Evolutionary conservation across 2,888 invertebrate species (phyloP).

Genomic region (Ptychoptera contaminata): DNA sequence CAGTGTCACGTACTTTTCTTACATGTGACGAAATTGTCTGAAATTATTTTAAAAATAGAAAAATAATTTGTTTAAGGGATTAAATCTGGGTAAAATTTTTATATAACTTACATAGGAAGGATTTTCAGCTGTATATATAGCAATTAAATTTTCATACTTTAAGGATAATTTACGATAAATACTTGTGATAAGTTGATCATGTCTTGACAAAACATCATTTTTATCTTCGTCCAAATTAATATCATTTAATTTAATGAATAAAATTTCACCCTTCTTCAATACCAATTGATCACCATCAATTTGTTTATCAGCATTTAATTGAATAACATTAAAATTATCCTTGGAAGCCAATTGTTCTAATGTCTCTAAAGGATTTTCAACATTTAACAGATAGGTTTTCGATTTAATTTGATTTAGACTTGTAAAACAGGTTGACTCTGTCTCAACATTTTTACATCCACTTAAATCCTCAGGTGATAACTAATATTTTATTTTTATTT

Average conservation of each 20-base stretch:
- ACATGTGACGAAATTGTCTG: constrained; percentile 1
- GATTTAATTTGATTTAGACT: constrained; percentile 26
- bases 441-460: constrained; percentile 20
- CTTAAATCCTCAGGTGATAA: constrained; percentile 28
- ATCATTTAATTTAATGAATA: constrained; percentile 42
- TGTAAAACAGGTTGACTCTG: constrained; percentile 27
- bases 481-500: too few relatives aligned
- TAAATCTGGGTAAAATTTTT: constrained; percentile 38
- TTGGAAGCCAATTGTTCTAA: constrained; percentile 32
- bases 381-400: constrained; percentile 42
- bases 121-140: background rate
- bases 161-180: background rate
- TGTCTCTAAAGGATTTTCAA: constrained; percentile 40
- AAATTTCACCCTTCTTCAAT: constrained; percentile 32
- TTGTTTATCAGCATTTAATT: constrained; percentile 14
- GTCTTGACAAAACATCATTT: constrained; percentile 38
- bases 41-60: constrained; percentile 3
- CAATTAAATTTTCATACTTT: background rate
- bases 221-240: constrained; percentile 39
- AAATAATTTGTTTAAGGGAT: too few relatives aligned
- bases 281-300: constrained; percentile 15
- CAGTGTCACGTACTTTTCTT: constrained; percentile 10
- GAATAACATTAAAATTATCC: constrained; percentile 21
- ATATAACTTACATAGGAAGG: constrained; percentile 15
- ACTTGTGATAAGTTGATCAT: constrained; percentile 30